Evolutionary conservation across 2,113 vertebrate genomes (phyloP).

Genomic region (Sinosuthora webbiana): DNA sequence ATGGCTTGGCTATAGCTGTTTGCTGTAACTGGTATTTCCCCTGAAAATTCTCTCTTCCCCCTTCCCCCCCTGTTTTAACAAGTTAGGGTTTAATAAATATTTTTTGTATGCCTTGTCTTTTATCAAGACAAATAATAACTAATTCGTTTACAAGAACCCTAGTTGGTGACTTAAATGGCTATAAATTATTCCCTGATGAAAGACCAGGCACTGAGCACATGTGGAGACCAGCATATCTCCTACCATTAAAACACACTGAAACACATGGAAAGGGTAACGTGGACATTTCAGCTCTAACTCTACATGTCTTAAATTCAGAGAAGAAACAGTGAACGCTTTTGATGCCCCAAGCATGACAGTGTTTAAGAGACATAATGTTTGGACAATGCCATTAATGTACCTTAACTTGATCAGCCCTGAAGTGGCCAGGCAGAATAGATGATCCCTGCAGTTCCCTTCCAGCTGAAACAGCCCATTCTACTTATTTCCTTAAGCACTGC

Average conservation of each 20-base stretch:
- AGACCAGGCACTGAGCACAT: background rate
- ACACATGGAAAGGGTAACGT: background rate
- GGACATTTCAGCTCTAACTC: background rate
- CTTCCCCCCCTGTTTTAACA: background rate
- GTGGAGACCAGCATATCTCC: background rate
- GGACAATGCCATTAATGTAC: background rate
- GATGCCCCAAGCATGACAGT: background rate
- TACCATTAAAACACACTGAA: background rate
- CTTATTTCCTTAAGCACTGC: background rate
- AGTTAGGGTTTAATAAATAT: background rate
- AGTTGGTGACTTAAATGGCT: background rate
- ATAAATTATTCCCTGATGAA: background rate
- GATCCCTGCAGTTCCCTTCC: background rate
- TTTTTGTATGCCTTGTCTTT: background rate
- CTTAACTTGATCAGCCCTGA: background rate
- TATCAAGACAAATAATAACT: background rate
- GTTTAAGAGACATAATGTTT: background rate
- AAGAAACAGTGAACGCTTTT: background rate
- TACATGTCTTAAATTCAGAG: background rate
- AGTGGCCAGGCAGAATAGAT: background rate
- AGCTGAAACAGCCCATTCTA: background rate
- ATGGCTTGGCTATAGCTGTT: slow-evolving; percentile 51
- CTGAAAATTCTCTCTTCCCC: slow-evolving; percentile 8
- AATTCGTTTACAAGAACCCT: background rate
- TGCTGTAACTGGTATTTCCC: slow-evolving; percentile 32